Conservation (phyloP, 2,888 invertebrate genomes). For the Drosophila rubida region DNA sequence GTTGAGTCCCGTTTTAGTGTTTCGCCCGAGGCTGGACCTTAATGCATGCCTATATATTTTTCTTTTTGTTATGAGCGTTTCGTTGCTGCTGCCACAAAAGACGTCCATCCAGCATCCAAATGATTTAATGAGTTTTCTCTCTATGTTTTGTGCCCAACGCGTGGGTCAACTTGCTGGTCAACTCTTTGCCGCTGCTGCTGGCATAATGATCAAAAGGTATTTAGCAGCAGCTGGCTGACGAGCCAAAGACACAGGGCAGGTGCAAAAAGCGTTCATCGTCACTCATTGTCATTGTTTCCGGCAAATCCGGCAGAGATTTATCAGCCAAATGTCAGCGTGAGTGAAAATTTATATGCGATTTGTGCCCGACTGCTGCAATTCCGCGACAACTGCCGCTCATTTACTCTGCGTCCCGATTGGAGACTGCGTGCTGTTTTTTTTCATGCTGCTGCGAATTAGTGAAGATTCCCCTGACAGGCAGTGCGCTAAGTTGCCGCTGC, state of each 20-base stretch:
- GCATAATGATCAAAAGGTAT: slow-evolving; percentile 57
- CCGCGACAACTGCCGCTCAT: slow-evolving; percentile 56
- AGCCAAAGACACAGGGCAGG: slow-evolving; percentile 27
- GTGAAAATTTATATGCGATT: slow-evolving; percentile 77
- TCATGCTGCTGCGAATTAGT: slow-evolving; percentile 60
- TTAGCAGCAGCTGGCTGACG: slow-evolving; percentile 59
- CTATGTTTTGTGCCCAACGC: slow-evolving; percentile 27
- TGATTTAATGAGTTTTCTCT: slow-evolving; percentile 67
- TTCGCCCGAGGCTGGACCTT: slow-evolving; percentile 44
- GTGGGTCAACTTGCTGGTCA: slow-evolving; percentile 37
- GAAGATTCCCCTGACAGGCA: slow-evolving; percentile 73
- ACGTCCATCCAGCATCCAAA: slow-evolving; percentile 51
- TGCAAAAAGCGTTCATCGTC: slow-evolving; percentile 32
- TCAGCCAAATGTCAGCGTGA: slow-evolving; percentile 80
- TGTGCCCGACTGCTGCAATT: slow-evolving; percentile 45
- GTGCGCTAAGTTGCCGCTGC: slow-evolving; percentile 31
- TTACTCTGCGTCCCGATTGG: neutral
- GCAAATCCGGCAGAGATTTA: slow-evolving; percentile 71
- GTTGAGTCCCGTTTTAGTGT: slow-evolving; percentile 29
- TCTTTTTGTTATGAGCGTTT: slow-evolving; percentile 39
- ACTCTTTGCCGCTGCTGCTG: slow-evolving; percentile 19
- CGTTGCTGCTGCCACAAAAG: slow-evolving; percentile 21
- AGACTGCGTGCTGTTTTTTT: neutral
- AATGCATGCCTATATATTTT: slow-evolving; percentile 61
- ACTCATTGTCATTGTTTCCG: slow-evolving; percentile 61